Evolutionary conservation across 2,113 vertebrate genomes (phyloP).

Genomic region (Amblyopsis rosae): DNA sequence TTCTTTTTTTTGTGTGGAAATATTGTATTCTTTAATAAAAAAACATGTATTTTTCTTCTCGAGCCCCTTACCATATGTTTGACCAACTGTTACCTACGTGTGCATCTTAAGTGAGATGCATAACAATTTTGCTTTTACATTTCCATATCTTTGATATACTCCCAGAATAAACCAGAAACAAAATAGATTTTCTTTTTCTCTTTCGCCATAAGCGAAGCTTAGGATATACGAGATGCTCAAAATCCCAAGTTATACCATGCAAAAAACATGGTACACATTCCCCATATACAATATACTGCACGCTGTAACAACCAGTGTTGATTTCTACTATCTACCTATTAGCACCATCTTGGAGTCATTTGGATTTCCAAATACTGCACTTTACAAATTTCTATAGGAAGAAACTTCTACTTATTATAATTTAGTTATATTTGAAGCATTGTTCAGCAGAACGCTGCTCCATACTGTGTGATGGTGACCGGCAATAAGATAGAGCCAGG

Average conservation of each 20-base stretch:
- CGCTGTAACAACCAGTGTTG: conserved; percentile 18
- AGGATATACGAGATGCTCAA: background rate
- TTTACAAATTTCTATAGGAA: conserved; percentile 1
- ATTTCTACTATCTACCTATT: conserved; percentile 26
- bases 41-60: conserved; percentile 1
- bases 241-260: conserved; percentile 15
- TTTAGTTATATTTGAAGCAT: conserved; percentile 14
- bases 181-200: conserved; percentile 1
- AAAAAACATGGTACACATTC: background rate
- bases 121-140: background rate
- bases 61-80: background rate
- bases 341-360: conserved; percentile 19
- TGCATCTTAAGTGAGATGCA: background rate
- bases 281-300: background rate
- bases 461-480: conserved; percentile 48
- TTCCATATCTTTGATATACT: background rate
- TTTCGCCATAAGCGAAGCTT: background rate
- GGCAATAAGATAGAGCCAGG: conserved; percentile 54
- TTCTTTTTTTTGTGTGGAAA: background rate
- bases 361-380: conserved; percentile 2
- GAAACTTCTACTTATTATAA: conserved; percentile 20
- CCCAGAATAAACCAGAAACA: background rate
- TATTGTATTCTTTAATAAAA: background rate
- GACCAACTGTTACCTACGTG: conserved; percentile 11
- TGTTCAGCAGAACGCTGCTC: conserved; percentile 35